Evolutionary conservation across 1,140 invertebrate genomes (phyloP), one percentile per base, ranked within the genome.

Genomic region (Zaprionus capensis): DNA sequence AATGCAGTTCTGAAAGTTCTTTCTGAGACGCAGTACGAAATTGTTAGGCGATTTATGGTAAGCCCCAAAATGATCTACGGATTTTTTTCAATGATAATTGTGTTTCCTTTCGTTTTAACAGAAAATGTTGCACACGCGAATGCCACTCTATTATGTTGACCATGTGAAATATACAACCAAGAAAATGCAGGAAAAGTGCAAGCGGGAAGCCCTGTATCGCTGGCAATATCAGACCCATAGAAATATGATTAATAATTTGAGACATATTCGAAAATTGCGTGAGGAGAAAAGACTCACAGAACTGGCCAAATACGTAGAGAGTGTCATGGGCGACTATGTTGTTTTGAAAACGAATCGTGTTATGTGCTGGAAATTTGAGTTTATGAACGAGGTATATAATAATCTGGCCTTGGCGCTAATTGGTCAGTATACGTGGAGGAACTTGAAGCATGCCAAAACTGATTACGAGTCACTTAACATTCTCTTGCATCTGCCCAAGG

Each of bases 341-440:
- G 76, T 90, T 0, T 41, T 77, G 6, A 92, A 92, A 46, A 91
- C 86, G 1, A 56, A 80, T 36, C 81, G 91, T 2, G 80, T 92
- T 7, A 92, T 92, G 91, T 92, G 91, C 46, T 91, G 90, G 83
- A 91, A 91, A 69, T 92, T 91, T 31, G 80, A 91, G 46, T 92
- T 92, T 5, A 66, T 82, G 5, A 91, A 91, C 41, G 91, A 92
- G 55, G 84, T 92, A 0, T 92, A 91, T 46, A 92, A 92, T 55
- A 90, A 57, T 0, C n/a, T 92, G 26, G 91, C 76, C 0, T 34
- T 92, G 63, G 76, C 91, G 2, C 55, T 90, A 36, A 65, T 76
- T 15, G 91, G 84, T 3, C 78, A 91, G 11, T 74, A 34, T 34
- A 34, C 9, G 2, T 0, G 11, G 31, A 3, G 9, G 9, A 34